Percentiles rank a stretch among this genome's conserved stretches.
Evolutionary conservation across 2,888 invertebrate genomes (phyloP).

Genomic region (Folsomia candida): DNA sequence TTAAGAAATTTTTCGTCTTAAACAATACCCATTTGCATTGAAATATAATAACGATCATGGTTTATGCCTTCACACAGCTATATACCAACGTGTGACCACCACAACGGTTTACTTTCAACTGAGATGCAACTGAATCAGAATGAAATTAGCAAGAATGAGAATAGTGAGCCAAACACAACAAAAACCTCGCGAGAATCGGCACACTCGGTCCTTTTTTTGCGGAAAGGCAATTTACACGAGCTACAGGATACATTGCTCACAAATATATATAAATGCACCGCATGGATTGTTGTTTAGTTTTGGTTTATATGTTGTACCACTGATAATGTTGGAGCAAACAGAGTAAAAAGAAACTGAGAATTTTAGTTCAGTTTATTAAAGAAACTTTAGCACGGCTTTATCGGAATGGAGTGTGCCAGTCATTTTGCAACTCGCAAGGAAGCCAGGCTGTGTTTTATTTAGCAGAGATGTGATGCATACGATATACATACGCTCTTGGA

Average conservation of each 20-base stretch:
- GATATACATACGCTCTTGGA: not conserved
- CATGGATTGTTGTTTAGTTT: not conserved
- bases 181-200: conserved; percentile 11
- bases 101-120: not conserved
- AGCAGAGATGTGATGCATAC: not conserved
- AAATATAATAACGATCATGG: not conserved
- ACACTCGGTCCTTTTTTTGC: conserved; percentile 11
- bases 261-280: not conserved
- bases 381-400: too few species aligned
- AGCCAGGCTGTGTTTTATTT: not conserved
- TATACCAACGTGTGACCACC: not conserved
- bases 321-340: not conserved
- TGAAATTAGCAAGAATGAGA: conserved; percentile 2
- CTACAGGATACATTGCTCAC: not conserved
- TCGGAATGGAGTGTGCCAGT: too few species aligned
- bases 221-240: conserved; percentile 18
- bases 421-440: not conserved
- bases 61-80: not conserved
- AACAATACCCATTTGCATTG: not conserved
- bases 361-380: too few species aligned
- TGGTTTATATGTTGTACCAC: too few species aligned
- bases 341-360: not conserved
- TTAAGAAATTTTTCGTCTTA: too few species aligned
- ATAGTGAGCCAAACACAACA: conserved; percentile 16
- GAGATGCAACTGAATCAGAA: not conserved